These are phyloP conservation scores for Periophthalmodon schlosseri DNA, from an alignment of 2,113 vertebrate genomes.

Conservation along the genomic window DNA sequence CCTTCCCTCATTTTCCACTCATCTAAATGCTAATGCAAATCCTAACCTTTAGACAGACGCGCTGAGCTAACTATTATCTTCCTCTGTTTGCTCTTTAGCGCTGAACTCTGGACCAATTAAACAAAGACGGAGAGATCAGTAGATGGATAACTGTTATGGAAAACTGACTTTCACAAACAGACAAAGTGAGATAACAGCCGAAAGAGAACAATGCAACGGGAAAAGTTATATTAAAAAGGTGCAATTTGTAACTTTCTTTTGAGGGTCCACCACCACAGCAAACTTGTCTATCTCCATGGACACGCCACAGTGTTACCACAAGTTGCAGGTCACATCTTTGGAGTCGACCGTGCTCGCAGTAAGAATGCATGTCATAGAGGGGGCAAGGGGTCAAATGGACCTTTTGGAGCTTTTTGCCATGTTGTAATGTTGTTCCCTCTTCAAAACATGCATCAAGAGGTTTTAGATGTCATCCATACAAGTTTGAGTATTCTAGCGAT, in stretches of 20 bases:
- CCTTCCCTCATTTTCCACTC: conserved; percentile 35
- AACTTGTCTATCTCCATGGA: no score
- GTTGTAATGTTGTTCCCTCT: neutral
- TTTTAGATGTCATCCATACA: no score
- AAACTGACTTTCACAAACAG: conserved; percentile 13
- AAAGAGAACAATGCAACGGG: neutral
- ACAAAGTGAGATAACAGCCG: neutral
- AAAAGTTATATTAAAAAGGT: no score
- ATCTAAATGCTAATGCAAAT: conserved; percentile 65
- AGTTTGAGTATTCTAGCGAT: no score
- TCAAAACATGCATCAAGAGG: neutral
- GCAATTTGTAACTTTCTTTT: no score
- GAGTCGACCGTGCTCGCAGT: no score
- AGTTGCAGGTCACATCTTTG: no score
- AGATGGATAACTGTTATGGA: conserved; percentile 11
- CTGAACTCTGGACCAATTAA: conserved; percentile 45
- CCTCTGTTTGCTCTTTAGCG: conserved; percentile 41
- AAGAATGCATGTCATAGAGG: no score
- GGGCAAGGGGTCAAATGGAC: no score
- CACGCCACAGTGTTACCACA: no score
- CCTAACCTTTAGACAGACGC: conserved; percentile 57
- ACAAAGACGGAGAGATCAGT: neutral
- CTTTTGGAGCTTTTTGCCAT: no score
- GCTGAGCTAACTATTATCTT: conserved; percentile 56
- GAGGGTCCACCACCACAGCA: no score